Base-by-base conservation (phyloP, 1,140 invertebrate genomes). In the Drosophila persimilis region DNA sequence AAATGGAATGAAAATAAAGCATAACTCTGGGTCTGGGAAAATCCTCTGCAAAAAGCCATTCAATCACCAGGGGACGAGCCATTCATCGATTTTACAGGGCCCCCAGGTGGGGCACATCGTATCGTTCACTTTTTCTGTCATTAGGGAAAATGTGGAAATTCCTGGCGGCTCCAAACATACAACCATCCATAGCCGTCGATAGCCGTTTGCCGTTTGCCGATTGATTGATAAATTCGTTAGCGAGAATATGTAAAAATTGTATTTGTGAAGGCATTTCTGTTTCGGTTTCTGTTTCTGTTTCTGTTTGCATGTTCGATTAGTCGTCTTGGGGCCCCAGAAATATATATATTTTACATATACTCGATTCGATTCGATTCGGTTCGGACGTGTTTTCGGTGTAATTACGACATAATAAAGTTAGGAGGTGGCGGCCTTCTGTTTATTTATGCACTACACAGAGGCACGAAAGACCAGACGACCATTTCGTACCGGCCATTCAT, bases 171-270 rank as follows among this genome's bases (percentile, higher is more conserved):
- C 29, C 24, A 20, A 59, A 62, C 45, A 31, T 15, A 13, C 24
- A 26, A 29, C 17, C 13, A 26, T 43, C 17, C 13, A 46, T 65
- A 26, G 67, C 54, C 24, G 44, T 65, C 55, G 58, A 39, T 39
- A 11, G 35, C 24, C 24, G 24, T 13, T 39, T 35, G 35, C 22
- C 22, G 22, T 11, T 39, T 39, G 35, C 3, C 56, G 52, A 60
- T 73, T 73, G 76, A 84, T 80, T 85, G 76, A 84, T 84, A 76
- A 85, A 85, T 84, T 85, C 77, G 80, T 85, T 84, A 84, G 80
- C 77, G 60, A 11, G 43, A 51, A 75, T 66, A 67, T 77, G 73
- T 62, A 85, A 80, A 85, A 45, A 55, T 58, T 43, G 17, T 26
- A 26, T 26, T 35, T 57, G 13, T 35, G n/a, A 17, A 41, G 26